Evolutionary conservation across 2,797 vertebrate genomes (phyloP), one percentile per base, ranked within the genome.

Genomic region (Morus bassanus): DNA sequence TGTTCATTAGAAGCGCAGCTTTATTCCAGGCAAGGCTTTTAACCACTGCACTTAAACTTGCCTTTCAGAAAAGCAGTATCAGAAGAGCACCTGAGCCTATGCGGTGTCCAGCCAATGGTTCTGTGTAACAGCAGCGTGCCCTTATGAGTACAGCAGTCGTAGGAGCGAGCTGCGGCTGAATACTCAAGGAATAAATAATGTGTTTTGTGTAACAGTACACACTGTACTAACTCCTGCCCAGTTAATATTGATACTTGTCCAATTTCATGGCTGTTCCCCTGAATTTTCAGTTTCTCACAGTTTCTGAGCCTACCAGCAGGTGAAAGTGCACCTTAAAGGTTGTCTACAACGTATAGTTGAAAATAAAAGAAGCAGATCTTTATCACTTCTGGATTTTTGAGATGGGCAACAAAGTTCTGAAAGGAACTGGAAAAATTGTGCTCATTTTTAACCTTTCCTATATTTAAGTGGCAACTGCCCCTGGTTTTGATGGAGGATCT

Each of bases 181-280:
- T 10, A 70, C 77, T 84, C 83, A 18, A 43, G 88, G 85, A 74
- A 76, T 83, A 85, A 95, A 86, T 70, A n/a, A 51, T 21, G 86
- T 17, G 63, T 6, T 95, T 79, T 53, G 78, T 89, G 39, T 73
- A 45, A 51, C 87, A n/a, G 46, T 0, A 88, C 92, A 59, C 33
- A 6, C 56, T 17, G 86, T 48, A 35, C 92, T 78, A 72, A 39
- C 84, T 95, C 86, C 96, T 89, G 79, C 91, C 30, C 93, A 33
- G 72, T 57, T 91, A 95, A 87, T 91, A 51, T 68, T 56, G 69
- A 73, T 60, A 2, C 63, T 48, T 8, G 51, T 33, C 80, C 80
- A 23, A 11, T 72, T 61, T 7, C 6, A 56, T 30, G 80, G 65
- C 73, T 14, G 24, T 28, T 73, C 46, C 78, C 89, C 84, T 45